phyloP scores from a whole-genome alignment of 2,113 vertebrate genomes.

The Myxocyprinus asiaticus region DNA sequence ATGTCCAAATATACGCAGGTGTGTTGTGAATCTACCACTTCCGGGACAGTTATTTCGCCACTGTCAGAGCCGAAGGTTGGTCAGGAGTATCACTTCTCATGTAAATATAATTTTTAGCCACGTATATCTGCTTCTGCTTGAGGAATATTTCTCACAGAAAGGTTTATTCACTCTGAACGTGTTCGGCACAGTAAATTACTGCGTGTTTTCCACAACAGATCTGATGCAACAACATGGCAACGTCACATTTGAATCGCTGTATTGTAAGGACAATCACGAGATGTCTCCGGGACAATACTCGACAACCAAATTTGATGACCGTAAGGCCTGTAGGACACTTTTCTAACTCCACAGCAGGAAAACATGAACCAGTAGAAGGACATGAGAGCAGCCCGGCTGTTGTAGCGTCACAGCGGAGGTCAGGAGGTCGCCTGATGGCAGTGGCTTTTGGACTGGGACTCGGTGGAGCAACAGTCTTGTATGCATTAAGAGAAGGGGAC shows the following conservation, averaged over 20 bases:
- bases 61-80: no score
- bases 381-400: neutral
- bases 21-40: neutral
- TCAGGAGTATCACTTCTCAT: no score
- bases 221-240: conserved; percentile 71
- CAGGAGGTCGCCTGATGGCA: neutral
- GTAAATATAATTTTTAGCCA: neutral
- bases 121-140: neutral
- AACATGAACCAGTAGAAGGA: neutral
- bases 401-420: neutral
- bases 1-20: conserved; percentile 42
- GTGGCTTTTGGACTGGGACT: conserved; percentile 67
- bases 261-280: conserved; percentile 58
- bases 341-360: conserved; percentile 16
- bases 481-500: conserved; percentile 33
- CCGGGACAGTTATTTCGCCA: neutral
- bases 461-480: conserved; percentile 56
- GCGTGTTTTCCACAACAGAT: neutral
- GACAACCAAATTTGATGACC: conserved; percentile 25
- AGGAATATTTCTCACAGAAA: neutral
- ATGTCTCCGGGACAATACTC: conserved; percentile 39
- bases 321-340: conserved; percentile 30
- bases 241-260: conserved; percentile 53
- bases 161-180: neutral
- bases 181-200: neutral